These are phyloP conservation scores for Esox niger DNA, from an alignment of 2,113 vertebrate species.

Conservation along the genomic window DNA sequence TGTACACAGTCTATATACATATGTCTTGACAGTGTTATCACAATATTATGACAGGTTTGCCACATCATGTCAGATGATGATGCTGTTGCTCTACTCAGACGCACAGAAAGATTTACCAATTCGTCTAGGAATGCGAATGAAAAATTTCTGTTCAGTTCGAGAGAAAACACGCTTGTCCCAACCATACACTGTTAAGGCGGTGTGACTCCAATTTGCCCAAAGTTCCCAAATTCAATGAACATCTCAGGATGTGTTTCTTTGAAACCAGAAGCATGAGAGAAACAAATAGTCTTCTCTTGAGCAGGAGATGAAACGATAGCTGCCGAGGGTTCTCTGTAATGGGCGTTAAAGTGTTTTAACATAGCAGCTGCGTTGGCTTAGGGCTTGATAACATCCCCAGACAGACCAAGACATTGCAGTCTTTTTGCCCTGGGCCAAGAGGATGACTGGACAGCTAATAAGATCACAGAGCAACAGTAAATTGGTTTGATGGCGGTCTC, in stretches of 20 bases:
- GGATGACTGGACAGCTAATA: conserved; percentile 25
- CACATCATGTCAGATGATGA: too few species aligned
- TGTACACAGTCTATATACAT: too few species aligned
- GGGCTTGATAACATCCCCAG: neutral
- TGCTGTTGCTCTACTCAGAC: too few species aligned
- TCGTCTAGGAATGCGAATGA: too few species aligned
- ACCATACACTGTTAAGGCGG: neutral
- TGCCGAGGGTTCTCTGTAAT: neutral
- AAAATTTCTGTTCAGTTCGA: neutral
- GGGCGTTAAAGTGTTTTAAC: conserved; percentile 12
- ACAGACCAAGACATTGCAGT: conserved; percentile 16
- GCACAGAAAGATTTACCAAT: too few species aligned
- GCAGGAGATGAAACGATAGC: neutral
- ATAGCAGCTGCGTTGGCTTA: conserved; percentile 10
- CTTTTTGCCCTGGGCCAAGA: conserved; percentile 15
- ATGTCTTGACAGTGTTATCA: too few species aligned
- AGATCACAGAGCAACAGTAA: conserved; percentile 24
- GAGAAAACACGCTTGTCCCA: neutral
- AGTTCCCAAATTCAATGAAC: conserved; percentile 6
- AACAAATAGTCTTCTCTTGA: conserved; percentile 8
- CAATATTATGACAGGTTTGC: too few species aligned
- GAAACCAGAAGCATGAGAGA: neutral
- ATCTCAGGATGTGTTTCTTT: neutral
- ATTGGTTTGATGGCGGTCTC: conserved; percentile 18
- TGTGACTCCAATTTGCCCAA: neutral